phyloP scores from a whole-genome alignment of 2,797 vertebrate species.

The Glyptemys insculpta region DNA sequence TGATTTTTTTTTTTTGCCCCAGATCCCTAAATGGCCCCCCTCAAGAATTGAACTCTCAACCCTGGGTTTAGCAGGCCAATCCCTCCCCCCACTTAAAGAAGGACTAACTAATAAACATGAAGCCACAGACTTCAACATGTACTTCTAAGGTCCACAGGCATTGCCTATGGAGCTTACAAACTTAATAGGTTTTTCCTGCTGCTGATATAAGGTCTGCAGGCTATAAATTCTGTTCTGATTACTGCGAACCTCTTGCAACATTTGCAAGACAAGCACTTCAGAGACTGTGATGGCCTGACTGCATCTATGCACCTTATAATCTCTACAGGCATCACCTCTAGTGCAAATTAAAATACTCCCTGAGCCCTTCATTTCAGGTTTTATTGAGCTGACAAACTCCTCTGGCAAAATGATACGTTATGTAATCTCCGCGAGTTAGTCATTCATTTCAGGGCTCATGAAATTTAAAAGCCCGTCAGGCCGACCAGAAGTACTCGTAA shows the following conservation, averaged over 20 bases:
- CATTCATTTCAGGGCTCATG: constrained; percentile 64
- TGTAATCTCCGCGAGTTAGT: constrained; percentile 47
- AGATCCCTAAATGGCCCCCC: too few species aligned
- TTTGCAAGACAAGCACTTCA: neutral
- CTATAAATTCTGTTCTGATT: neutral
- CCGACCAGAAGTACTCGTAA: neutral
- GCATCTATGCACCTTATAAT: neutral
- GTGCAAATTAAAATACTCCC: neutral
- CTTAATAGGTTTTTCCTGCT: accelerated
- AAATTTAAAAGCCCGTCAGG: constrained; percentile 38
- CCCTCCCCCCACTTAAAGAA: neutral
- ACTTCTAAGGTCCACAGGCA: neutral
- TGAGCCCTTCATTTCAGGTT: neutral
- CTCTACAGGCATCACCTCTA: accelerated
- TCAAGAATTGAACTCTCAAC: too few species aligned
- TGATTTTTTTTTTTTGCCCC: too few species aligned
- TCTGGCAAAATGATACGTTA: constrained; percentile 17
- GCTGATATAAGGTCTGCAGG: neutral
- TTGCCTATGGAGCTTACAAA: neutral
- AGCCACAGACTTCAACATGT: neutral
- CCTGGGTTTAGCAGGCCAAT: too few species aligned
- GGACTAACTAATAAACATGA: neutral
- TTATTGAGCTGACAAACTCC: constrained; percentile 10
- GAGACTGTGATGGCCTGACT: accelerated
- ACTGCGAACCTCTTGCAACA: neutral